A percentile compares a stretch with the other conserved stretches of the same genome.
Conservation (phyloP, 2,888 invertebrate species). For the Hetaerina titia region DNA sequence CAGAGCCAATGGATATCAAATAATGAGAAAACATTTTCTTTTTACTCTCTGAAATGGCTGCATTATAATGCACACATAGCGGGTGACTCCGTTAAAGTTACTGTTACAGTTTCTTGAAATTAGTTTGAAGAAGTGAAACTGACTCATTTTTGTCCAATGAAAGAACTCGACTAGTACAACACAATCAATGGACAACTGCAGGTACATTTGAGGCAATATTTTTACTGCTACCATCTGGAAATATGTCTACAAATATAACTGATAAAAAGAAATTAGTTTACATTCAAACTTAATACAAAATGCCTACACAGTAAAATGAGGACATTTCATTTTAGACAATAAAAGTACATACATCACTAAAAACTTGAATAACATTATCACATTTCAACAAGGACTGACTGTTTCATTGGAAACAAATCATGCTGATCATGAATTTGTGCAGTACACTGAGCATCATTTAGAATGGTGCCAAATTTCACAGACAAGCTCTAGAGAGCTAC, state of each 20-base stretch:
- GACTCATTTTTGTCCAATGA: not conserved
- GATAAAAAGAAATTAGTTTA: not conserved
- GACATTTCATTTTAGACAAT: not conserved
- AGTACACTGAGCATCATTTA: not conserved
- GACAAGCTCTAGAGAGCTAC: not conserved
- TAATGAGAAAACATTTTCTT: not conserved
- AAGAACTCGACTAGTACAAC: not conserved
- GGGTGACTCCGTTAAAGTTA: too few relatives aligned
- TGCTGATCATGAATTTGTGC: not conserved
- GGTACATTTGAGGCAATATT: not conserved
- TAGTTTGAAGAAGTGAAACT: not conserved
- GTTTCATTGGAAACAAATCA: constrained; percentile 1
- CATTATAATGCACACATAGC: too few relatives aligned
- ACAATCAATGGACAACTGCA: not conserved
- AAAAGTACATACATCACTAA: not conserved
- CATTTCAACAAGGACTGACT: not conserved
- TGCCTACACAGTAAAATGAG: not conserved
- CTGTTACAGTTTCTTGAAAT: too few relatives aligned
- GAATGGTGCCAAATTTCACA: not conserved
- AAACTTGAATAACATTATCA: not conserved
- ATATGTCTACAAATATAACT: not conserved
- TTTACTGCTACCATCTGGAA: not conserved
- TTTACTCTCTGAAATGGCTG: too few relatives aligned
- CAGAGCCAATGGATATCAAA: not conserved
- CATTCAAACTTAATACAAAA: not conserved